Base-by-base conservation (phyloP, 2,888 invertebrate species). In the Noctua comes region DNA sequence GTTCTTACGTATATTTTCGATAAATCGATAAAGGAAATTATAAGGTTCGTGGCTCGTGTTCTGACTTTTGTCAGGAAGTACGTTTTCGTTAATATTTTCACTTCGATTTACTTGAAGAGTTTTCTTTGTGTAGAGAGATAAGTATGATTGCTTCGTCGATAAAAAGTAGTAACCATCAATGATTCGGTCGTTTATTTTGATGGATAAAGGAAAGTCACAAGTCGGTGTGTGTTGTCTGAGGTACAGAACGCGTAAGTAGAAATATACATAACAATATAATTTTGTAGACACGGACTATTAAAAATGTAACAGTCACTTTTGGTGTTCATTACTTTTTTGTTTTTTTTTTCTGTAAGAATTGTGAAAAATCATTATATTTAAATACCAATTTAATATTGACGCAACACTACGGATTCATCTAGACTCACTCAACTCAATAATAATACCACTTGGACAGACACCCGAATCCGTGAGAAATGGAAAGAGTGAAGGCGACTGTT, bases 1-100 rank as follows among this genome's bases (percentile, higher is more conserved):
- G 51, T 75, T 85, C 76, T 76, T 84, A 43, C 13, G 57, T 86
- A 69, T 59, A 79, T 81, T 76, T 80, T 76, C 54, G 70, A 78
- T 81, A 69, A 86, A 85, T 86, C 77, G 84, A 88, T 88, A 70
- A 64, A 82, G 77, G 40, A 80, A 82, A 83, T 86, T 86, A 81
- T 79, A 76, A 76, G 77, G 77, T 82, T 71, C 31, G 66, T 59
- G 54, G 74, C 76, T 68, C 27, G 62, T 73, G 43, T 62, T 70
- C 31, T 72, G 46, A 27, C 10, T 77, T 70, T 68, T 27, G 5
- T n/a, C 59, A 36, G 36, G 24, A 59, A 73, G 16, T 64, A 57
- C 2, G 4, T 46, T 77, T 48, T 66, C 27, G 36, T 69, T 66
- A 24, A 36, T 73, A 76, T 59, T 74, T 82, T 76, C 24, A 70